Evolutionary conservation across 2,113 vertebrate species (phyloP).

Genomic region (Colinus virginianus): DNA sequence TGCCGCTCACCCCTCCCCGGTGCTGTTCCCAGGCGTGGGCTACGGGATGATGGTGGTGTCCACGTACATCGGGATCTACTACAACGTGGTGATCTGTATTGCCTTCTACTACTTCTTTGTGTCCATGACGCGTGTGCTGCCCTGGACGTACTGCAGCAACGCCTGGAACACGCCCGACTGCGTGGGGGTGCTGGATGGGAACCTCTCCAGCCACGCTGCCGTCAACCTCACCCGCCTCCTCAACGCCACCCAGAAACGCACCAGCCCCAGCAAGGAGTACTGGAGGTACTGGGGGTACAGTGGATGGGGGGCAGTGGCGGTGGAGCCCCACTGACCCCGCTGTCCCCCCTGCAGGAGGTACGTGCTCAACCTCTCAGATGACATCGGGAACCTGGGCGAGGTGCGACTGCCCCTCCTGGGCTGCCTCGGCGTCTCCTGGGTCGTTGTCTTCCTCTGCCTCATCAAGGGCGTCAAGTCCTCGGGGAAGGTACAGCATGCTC

Average conservation of each 20-base stretch:
- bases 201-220: constrained; percentile 74
- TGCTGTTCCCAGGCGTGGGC: constrained; percentile 88
- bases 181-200: constrained; percentile 81
- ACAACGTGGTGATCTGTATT: constrained; percentile 99
- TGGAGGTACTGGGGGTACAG: constrained; percentile 85
- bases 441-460: constrained; percentile 98
- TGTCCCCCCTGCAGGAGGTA: constrained; percentile 80
- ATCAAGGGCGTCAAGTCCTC: constrained; percentile 97
- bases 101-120: constrained; percentile 99
- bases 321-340: fast-evolving
- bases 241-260: constrained; percentile 90
- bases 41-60: constrained; percentile 99
- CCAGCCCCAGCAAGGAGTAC: constrained; percentile 98
- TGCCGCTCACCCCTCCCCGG: constrained; percentile 45
- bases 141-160: constrained; percentile 98
- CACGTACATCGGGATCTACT: constrained; percentile 98
- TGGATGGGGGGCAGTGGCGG: fast-evolving
- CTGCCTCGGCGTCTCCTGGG: constrained; percentile 93
- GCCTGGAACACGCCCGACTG: constrained; percentile 93
- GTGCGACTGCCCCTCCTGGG: constrained; percentile 93
- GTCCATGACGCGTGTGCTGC: constrained; percentile 94
- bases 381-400: constrained; percentile 94
- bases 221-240: constrained; percentile 80
- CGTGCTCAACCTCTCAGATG: constrained; percentile 91
- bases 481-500: constrained; percentile 87